Evolutionary conservation across 2,113 vertebrate genomes (phyloP), one percentile per base, ranked within the genome.

Genomic region (Salvelinus fontinalis): DNA sequence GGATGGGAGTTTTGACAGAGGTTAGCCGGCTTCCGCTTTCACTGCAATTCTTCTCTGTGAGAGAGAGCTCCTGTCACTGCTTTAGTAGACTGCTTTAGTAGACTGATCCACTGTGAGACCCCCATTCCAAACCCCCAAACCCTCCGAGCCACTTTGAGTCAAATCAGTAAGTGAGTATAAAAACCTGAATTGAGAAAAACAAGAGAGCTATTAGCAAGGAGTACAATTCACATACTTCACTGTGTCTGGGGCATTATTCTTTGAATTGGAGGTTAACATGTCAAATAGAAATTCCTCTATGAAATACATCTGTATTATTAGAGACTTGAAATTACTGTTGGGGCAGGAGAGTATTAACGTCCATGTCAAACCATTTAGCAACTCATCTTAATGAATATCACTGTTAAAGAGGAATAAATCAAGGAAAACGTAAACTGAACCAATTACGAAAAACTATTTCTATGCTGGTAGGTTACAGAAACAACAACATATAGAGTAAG

Each of bases 1-100:
- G 90, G 90, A 93, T 92, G 89, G 88, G 79, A 90, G 90, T 88
- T 93, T 91, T 92, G 90, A 93, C 91, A 90, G 91, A 91, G 88
- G 89, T 93, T 90, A 91, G 92, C 88, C 51, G 88, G 90, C 90
- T 93, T 93, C 90, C 84, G 82, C 93, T 91, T 90, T 89, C 88
- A 84, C 89, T 87, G 83, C 88, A 86, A 90, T 92, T 90, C 84
- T 83, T 90, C 88, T 87, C 84, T 82, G 66, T 85, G 87, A 90
- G 87, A 91, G 86, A 89, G 88, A 84, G 85, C 86, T 87, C 86
- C 84, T 89, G 88, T 93, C 94, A 89, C 75, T 88, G 89, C 89
- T 81, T 90, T 85, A 86, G 87, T 91, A 64, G 81, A 89, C 75
- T 88, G 89, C 89, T 81, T 90, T 85, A 86, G 87, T 91, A 64